Conservation (phyloP, 2,797 vertebrate genomes). For the Onychomys arenicola region DNA sequence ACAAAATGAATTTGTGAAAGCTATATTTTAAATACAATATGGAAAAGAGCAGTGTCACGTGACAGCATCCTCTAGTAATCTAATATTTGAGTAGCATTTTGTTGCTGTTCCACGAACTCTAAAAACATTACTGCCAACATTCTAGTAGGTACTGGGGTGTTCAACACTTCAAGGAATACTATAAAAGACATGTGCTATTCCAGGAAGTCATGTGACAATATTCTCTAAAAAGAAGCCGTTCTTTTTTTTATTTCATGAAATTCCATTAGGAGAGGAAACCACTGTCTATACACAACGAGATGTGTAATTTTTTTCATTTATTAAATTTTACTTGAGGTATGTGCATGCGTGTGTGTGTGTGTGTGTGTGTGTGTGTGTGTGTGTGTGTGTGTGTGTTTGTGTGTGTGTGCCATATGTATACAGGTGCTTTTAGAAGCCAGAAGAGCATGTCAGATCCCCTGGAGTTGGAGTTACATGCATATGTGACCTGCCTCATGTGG, state of each 20-base stretch:
- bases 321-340: neutral
- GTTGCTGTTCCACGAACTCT: neutral
- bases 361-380: neutral
- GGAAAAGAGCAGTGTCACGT: neutral
- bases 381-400: neutral
- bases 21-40: conserved; percentile 17
- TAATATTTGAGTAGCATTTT: neutral
- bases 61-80: neutral
- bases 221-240: conserved; percentile 13
- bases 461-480: neutral
- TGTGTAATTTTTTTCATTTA: neutral
- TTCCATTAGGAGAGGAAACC: neutral
- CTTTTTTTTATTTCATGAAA: conserved; percentile 35
- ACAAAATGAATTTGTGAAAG: neutral
- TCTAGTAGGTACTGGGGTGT: neutral
- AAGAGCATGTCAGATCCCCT: neutral
- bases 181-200: neutral
- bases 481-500: no score
- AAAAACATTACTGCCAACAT: neutral
- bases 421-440: neutral
- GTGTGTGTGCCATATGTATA: neutral
- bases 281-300: neutral
- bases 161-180: neutral
- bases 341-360: neutral
- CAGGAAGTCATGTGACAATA: neutral